Conservation (phyloP, 2,888 invertebrate genomes). For the Cephus sareptanus region DNA sequence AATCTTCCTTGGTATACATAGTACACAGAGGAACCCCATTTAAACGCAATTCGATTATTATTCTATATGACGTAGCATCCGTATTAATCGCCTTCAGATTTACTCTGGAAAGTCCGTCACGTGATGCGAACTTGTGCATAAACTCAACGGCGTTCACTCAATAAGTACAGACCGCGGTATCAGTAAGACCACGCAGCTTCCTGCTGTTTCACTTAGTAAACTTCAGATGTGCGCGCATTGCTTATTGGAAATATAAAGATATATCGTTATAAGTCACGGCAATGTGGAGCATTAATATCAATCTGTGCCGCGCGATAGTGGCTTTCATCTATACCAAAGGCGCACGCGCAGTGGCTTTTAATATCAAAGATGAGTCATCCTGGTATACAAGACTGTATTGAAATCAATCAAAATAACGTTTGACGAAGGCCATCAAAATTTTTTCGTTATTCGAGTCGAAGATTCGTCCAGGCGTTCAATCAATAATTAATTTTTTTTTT, state of each 20-base stretch:
- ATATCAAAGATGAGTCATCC: conserved; percentile 20
- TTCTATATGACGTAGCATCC: conserved; percentile 47
- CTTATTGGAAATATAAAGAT: background rate
- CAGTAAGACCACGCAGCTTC: background rate
- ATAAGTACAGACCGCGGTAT: too few species aligned
- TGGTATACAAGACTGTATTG: conserved; percentile 8
- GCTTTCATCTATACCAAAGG: conserved; percentile 11
- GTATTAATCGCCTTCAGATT: conserved; percentile 17
- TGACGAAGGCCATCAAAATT: conserved; percentile 24
- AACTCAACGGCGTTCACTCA: background rate
- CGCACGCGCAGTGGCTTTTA: conserved; percentile 29
- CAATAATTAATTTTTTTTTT: background rate
- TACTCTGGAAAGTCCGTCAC: background rate
- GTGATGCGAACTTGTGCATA: background rate
- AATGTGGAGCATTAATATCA: conserved; percentile 37
- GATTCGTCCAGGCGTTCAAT: background rate
- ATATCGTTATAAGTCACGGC: conserved; percentile 49
- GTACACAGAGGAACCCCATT: conserved; percentile 23
- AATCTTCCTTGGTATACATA: conserved; percentile 26
- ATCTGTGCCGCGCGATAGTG: conserved; percentile 34
- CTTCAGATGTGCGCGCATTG: background rate
- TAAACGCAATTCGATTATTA: conserved; percentile 52
- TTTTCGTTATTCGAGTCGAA: background rate
- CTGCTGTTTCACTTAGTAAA: background rate
- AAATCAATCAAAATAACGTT: conserved; percentile 10